Conservation (phyloP, 2,113 vertebrate species). For the Embiotoca jacksoni region DNA sequence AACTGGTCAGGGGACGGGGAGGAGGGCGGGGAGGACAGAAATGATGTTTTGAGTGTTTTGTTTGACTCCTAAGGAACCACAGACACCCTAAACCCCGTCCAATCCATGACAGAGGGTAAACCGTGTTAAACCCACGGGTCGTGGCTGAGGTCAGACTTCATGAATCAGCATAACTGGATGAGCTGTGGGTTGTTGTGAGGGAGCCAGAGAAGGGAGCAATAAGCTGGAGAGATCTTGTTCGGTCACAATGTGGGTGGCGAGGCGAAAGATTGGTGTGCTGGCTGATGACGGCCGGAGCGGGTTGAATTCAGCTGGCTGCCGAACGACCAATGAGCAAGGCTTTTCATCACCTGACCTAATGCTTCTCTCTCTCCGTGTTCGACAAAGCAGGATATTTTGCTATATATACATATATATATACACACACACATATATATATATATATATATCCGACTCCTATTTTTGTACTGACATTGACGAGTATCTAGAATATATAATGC, state of each 20-base stretch:
- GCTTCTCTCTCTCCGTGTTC: too few relatives aligned
- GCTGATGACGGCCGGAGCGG: too few relatives aligned
- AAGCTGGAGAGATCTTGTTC: slow-evolving; percentile 14
- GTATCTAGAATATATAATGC: too few relatives aligned
- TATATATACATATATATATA: too few relatives aligned
- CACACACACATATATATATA: too few relatives aligned
- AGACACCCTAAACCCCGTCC: slow-evolving; percentile 3
- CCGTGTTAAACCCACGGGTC: slow-evolving; percentile 37
- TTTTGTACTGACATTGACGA: too few relatives aligned
- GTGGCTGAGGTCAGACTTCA: slow-evolving; percentile 35
- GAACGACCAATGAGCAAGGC: too few relatives aligned
- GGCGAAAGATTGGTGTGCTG: neutral
- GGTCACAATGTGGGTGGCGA: slow-evolving; percentile 11
- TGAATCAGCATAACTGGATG: slow-evolving; percentile 48
- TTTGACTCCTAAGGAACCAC: slow-evolving; percentile 29
- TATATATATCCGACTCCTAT: too few relatives aligned
- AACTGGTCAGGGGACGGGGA: neutral
- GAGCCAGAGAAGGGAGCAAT: neutral
- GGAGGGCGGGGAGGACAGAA: neutral
- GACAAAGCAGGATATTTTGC: too few relatives aligned
- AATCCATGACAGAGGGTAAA: slow-evolving; percentile 17
- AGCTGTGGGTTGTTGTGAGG: slow-evolving; percentile 21
- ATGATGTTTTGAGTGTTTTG: slow-evolving; percentile 13
- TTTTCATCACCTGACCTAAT: too few relatives aligned
- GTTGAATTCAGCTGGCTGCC: too few relatives aligned